phyloP scores from a whole-genome alignment of 2,888 invertebrate genomes.

The Zhuqinia jingwanae region DNA sequence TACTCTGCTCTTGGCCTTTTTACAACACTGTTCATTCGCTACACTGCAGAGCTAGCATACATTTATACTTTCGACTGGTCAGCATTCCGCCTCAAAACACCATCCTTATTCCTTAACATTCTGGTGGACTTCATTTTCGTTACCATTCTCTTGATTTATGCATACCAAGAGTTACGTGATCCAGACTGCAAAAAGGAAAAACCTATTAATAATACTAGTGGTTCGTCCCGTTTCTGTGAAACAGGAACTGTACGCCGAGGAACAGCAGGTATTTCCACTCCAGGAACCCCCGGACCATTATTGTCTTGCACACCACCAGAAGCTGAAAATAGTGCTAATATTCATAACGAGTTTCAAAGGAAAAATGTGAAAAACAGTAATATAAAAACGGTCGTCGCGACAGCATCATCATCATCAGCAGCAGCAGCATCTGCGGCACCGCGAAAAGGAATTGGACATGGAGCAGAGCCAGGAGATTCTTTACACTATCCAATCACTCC shows the following conservation, averaged over 20 bases:
- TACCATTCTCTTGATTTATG: conserved; percentile 59
- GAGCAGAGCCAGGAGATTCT: conserved; percentile 60
- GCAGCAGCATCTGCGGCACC: not conserved
- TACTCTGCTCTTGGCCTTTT: conserved; percentile 64
- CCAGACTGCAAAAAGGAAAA: conserved; percentile 54
- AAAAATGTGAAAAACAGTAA: conserved; percentile 67
- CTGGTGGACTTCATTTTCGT: conserved; percentile 67
- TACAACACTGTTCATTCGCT: conserved; percentile 67
- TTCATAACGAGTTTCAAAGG: conserved; percentile 60
- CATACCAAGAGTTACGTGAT: conserved; percentile 63
- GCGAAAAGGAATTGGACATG: conserved; percentile 58
- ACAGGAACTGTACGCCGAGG: conserved; percentile 6
- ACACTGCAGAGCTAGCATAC: conserved; percentile 65
- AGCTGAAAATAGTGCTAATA: conserved; percentile 64
- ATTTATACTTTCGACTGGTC: conserved; percentile 71
- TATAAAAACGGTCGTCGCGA: conserved; percentile 52
- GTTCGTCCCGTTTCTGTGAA: not conserved
- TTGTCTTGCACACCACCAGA: conserved; percentile 59
- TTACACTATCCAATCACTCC: conserved; percentile 67
- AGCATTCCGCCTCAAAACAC: conserved; percentile 65
- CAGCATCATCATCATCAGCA: not conserved
- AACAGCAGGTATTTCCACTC: conserved; percentile 39
- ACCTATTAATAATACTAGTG: not conserved
- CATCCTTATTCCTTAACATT: conserved; percentile 61
- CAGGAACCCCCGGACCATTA: conserved; percentile 50